Conservation (phyloP, 2,888 invertebrate genomes). For the Cheilosia impressa region DNA sequence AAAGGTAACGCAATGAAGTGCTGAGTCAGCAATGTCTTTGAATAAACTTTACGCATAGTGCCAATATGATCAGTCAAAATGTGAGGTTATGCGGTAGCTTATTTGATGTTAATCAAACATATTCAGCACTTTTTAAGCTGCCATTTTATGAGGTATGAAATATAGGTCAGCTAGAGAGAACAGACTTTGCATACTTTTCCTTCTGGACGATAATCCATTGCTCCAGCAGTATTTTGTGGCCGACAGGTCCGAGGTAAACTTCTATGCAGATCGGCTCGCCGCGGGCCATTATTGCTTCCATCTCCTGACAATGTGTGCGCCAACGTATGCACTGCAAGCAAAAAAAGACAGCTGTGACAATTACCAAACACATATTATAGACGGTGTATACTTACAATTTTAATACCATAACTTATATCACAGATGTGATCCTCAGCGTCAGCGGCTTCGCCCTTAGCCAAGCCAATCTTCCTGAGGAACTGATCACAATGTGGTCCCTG, state of each 20-base stretch:
- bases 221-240: constrained; percentile 82
- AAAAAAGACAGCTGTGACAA: constrained; percentile 14
- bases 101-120: no score
- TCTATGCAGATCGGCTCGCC: constrained; percentile 83
- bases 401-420: constrained; percentile 83
- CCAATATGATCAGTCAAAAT: no score
- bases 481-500: constrained; percentile 84
- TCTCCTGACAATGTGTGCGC: constrained; percentile 83
- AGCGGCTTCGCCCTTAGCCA: constrained; percentile 81
- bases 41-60: no score
- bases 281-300: constrained; percentile 82
- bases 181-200: constrained; percentile 80
- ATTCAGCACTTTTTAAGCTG: constrained; percentile 5
- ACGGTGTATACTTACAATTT: constrained; percentile 80
- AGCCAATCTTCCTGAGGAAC: constrained; percentile 83
- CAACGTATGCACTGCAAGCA: constrained; percentile 82
- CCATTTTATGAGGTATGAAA: no score
- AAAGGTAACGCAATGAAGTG: no score
- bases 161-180: not conserved
- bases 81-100: no score
- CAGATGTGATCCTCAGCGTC: constrained; percentile 84
- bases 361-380: not conserved
- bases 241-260: constrained; percentile 83
- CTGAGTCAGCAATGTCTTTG: no score
- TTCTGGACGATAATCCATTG: constrained; percentile 83